Conservation (phyloP, 2,797 vertebrate species). For the Eleutherodactylus coqui region DNA sequence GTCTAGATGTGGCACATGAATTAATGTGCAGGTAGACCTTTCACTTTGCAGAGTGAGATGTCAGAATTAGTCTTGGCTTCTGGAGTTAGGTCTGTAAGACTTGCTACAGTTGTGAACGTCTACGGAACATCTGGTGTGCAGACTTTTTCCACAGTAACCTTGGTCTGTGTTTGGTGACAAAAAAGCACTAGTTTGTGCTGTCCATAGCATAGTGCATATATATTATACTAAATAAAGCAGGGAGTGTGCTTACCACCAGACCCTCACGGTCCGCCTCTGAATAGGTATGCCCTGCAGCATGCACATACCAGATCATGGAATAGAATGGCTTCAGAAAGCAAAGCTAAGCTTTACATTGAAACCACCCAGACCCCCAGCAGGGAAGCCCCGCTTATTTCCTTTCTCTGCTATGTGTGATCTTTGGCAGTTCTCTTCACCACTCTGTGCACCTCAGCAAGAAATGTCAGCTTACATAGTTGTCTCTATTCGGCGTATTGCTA, state of each 20-base stretch:
- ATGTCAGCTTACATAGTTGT: not conserved
- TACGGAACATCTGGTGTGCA: constrained; percentile 11
- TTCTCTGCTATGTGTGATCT: constrained; percentile 37
- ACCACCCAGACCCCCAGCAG: constrained; percentile 31
- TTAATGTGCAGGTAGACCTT: not conserved
- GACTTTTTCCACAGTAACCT: not conserved
- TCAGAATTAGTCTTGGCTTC: not conserved
- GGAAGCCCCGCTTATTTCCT: constrained; percentile 27
- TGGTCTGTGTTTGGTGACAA: not conserved
- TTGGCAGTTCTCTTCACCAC: constrained; percentile 24
- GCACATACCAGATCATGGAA: not conserved
- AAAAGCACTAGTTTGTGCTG: constrained; percentile 20
- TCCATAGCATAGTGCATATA: not conserved
- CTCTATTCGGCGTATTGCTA: not conserved
- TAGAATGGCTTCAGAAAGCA: constrained; percentile 16
- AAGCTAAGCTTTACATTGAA: not conserved
- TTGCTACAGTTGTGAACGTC: not conserved
- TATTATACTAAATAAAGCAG: not conserved
- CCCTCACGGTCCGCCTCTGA: not conserved
- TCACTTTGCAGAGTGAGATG: not conserved
- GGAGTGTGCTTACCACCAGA: not conserved
- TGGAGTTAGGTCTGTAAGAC: not conserved
- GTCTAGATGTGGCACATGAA: not conserved
- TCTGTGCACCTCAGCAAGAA: not conserved
- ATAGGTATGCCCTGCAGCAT: not conserved